phyloP scores from a whole-genome alignment of 2,113 vertebrate genomes.

The Rutilus rutilus region DNA sequence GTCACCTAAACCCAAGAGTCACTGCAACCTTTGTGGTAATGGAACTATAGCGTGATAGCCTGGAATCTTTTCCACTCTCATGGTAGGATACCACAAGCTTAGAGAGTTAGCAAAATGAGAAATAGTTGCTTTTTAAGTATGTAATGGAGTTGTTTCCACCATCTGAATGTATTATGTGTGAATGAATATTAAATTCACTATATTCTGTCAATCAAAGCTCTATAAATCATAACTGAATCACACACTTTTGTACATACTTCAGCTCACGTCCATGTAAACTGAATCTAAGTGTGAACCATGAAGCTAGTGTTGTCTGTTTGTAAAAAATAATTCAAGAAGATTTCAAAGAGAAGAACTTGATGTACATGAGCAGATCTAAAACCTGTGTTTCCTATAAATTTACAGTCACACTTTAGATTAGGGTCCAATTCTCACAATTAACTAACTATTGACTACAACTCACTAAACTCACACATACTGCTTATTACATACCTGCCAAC shows the following conservation, averaged over 20 bases:
- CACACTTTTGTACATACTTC: background rate
- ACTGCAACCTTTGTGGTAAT: constrained; percentile 21
- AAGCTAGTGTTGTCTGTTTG: too few species aligned
- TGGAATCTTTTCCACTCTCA: background rate
- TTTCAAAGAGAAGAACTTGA: too few species aligned
- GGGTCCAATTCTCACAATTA: too few species aligned
- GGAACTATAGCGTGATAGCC: background rate
- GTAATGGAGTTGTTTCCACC: background rate
- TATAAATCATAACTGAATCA: background rate
- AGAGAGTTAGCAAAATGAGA: background rate
- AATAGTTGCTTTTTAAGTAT: background rate
- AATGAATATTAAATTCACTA: background rate
- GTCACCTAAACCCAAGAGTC: constrained; percentile 45
- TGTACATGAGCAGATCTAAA: too few species aligned
- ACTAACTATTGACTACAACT: too few species aligned
- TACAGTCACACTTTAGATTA: too few species aligned
- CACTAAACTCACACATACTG: too few species aligned
- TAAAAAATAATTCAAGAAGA: too few species aligned
- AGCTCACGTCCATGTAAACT: background rate
- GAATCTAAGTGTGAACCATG: too few species aligned
- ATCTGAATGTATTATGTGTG: background rate
- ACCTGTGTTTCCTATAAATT: too few species aligned
- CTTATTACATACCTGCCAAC: too few species aligned
- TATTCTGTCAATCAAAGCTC: background rate
- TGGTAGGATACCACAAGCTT: background rate